Base-by-base conservation (phyloP, 2,113 vertebrate genomes). In the Hydropotes inermis region DNA sequence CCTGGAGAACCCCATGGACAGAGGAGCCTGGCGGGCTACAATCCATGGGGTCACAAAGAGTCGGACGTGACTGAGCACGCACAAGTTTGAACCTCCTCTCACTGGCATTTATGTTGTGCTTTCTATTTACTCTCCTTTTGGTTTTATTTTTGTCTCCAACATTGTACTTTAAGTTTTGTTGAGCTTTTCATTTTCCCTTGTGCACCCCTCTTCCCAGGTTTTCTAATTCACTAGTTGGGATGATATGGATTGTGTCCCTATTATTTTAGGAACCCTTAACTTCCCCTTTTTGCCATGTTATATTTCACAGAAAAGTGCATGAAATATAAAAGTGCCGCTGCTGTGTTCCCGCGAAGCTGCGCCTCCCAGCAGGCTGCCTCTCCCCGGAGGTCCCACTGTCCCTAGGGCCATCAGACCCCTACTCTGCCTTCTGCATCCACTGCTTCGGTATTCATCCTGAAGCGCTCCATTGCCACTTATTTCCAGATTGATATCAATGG, bases 311-410 rank as follows among this genome's bases (percentile, higher is more conserved):
- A 28, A 64, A 55, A 45, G 14, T 45, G 15, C 14, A 6, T 14
- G 19, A 70, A 27, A 45, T 16, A 57, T 4, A 30, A 39, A 30
- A 1, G 19, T 43, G 17, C 13, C 15, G 5, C 43, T 13, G 43
- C 8, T 5, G 4, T 1, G 0, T 52, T 23, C 19, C 47, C 5
- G 28, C 10, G 57, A 36, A 17, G 28, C 8, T 3, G 9, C 13
- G 1, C 36, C 52, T 57, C 55, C 25, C 25, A 19, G 13, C 83
- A 28, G 52, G 13, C 50, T 28, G 17, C 16, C 60, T 10, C 16
- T 25, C 6, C 28, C 47, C 0, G 1, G 64, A 27, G 55, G 19
- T 14, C 30, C 47, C 79, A 23, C 79, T 23, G 79, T 54, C 50
- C 30, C 30, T 9, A 7, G 13, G 14, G 57, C 2, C n/a, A 1